Base-by-base conservation (phyloP, 2,888 invertebrate genomes). In the Abscondita cerata region DNA sequence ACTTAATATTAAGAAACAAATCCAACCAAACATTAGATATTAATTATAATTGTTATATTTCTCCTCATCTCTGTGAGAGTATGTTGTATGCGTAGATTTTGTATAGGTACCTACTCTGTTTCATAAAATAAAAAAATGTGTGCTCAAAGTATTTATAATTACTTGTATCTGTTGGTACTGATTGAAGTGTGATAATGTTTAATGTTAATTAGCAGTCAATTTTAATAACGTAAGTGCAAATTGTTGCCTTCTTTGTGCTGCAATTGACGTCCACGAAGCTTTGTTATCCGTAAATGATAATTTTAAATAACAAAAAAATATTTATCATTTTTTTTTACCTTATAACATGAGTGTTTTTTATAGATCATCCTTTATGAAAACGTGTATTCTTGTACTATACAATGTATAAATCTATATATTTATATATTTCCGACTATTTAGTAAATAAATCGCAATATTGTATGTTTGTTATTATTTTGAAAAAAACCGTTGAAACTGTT, bases 321-420 rank as follows among this genome's bases (percentile, higher is more conserved):
- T 20, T 33, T 38, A 52, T 25, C 25, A 25, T 25, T 44, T 40
- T 15, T 40, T 18, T n/a, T n/a, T n/a, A n/a, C n/a, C 18, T 1
- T 18, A 44, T 44, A 18, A 44, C 16, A 44, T 44, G 15, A 44
- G 18, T 44, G 19, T 44, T 44, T n/a, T 44, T 19, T 25, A 38
- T 38, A 38, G 13, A 38, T 38, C 3, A 38, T 6, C 33, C 52
- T 58, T 58, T 58, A 58, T 58, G 46, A 58, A 47, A 13, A 44
- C 34, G 13, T 52, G 44, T 50, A 38, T 52, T 52, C 46, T 20
- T 58, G 58, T 58, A 58, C 12, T 34, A 52, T 58, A 52, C 13
- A 52, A 38, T 58, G 58, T 58, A 58, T 58, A 52, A 52, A 58
- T 25, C n/a, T n/a, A n/a, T 58, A 58, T 58, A 58, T 58, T 59